Percentiles rank a stretch among this genome's conserved stretches.
phyloP scores from a whole-genome alignment of 1,140 invertebrate genomes.

The Branchinecta lindahli region DNA sequence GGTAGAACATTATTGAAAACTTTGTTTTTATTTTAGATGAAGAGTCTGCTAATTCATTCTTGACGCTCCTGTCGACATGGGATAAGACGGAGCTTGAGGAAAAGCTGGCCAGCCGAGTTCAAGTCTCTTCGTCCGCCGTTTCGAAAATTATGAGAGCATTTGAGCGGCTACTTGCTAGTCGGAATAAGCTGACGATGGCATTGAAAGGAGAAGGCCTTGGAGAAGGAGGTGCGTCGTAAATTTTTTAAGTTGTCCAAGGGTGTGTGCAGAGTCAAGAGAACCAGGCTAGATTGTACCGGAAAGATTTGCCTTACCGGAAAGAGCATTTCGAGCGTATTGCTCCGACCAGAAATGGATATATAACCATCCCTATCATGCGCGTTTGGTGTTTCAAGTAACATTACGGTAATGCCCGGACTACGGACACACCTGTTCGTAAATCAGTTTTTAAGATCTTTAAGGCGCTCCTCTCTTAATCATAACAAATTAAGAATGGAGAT shows the following conservation, averaged over 20 bases:
- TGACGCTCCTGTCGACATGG: constrained; percentile 93
- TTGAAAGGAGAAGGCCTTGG: constrained; percentile 55
- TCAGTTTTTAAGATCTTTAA: too few relatives aligned
- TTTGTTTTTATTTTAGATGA: constrained; percentile 50
- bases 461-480: too few relatives aligned
- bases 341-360: too few relatives aligned
- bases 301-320: too few relatives aligned
- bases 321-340: too few relatives aligned
- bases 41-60: constrained; percentile 88
- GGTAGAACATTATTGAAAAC: too few relatives aligned
- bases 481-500: too few relatives aligned
- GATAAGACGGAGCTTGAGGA: constrained; percentile 94
- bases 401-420: too few relatives aligned
- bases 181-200: constrained; percentile 75
- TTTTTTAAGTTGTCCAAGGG: neutral
- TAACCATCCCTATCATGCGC: too few relatives aligned
- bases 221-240: constrained; percentile 39
- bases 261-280: constrained; percentile 17
- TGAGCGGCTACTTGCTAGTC: constrained; percentile 79
- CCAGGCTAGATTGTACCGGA: too few relatives aligned
- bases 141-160: constrained; percentile 92
- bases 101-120: constrained; percentile 80
- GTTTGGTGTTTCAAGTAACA: too few relatives aligned
- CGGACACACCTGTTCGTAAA: too few relatives aligned
- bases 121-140: constrained; percentile 79